These are phyloP conservation scores for Apaloderma vittatum DNA, from an alignment of 2,113 vertebrate species.

Conservation along the genomic window DNA sequence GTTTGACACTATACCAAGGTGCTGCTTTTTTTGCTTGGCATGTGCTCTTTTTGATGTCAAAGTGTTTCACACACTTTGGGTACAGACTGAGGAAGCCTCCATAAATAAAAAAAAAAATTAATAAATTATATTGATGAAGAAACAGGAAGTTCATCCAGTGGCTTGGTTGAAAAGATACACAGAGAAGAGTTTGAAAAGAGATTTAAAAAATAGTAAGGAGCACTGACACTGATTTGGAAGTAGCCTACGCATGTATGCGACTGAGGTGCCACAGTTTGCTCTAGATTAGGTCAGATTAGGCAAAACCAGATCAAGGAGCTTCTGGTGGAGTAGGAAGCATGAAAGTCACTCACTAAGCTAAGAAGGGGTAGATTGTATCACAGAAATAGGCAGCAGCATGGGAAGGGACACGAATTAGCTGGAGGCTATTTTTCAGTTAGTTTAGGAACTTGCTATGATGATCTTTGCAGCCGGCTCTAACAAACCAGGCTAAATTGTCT, in stretches of 20 bases:
- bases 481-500: neutral
- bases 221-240: neutral
- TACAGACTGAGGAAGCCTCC: neutral
- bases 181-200: neutral
- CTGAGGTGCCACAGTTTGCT: neutral
- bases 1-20: neutral
- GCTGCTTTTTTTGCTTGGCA: neutral
- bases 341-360: neutral
- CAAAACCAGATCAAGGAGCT: neutral
- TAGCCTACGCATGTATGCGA: rapidly evolving
- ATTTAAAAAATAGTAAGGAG: neutral
- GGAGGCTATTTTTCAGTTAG: neutral
- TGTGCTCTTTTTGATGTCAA: neutral
- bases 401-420: neutral
- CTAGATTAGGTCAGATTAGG: neutral
- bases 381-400: neutral
- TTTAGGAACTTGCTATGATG: neutral
- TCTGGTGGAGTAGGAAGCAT: neutral
- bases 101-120: neutral
- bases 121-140: neutral
- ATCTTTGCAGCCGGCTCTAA: neutral
- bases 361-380: neutral
- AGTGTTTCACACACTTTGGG: neutral
- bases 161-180: neutral
- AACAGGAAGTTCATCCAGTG: neutral